These are phyloP conservation scores for Limanda limanda DNA, from an alignment of 2,113 vertebrate genomes.

Conservation along the genomic window DNA sequence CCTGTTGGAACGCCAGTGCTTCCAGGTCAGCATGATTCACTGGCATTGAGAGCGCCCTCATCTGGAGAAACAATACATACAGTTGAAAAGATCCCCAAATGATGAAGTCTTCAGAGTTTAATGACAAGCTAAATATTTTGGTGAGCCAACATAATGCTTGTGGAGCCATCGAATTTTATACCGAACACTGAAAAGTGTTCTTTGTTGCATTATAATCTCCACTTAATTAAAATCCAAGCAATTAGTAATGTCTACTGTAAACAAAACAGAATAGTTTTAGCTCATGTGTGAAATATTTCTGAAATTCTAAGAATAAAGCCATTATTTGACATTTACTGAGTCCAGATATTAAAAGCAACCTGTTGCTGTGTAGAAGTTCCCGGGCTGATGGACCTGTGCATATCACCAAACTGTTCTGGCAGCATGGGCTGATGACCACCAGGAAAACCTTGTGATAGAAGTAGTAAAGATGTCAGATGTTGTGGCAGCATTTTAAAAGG, in stretches of 20 bases:
- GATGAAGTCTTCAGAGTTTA: neutral
- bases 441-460: constrained; percentile 82
- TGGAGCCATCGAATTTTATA: too few species aligned
- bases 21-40: constrained; percentile 90
- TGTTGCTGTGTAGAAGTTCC: constrained; percentile 78
- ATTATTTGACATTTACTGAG: neutral
- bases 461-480: neutral
- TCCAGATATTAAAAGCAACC: constrained; percentile 44
- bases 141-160: neutral
- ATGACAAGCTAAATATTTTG: neutral
- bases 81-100: neutral
- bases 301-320: neutral
- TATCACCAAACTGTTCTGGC: constrained; percentile 87
- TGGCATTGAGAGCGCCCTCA: constrained; percentile 86
- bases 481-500: neutral
- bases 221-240: too few species aligned
- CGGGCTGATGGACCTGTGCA: constrained; percentile 90
- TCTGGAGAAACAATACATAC: constrained; percentile 71
- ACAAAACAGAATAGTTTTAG: too few species aligned
- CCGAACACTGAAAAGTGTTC: too few species aligned
- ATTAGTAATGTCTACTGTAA: too few species aligned
- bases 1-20: constrained; percentile 89
- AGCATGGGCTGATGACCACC: constrained; percentile 86
- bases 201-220: too few species aligned
- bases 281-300: neutral